Conservation (phyloP, 2,113 vertebrate species). For the Xiphias gladius region DNA sequence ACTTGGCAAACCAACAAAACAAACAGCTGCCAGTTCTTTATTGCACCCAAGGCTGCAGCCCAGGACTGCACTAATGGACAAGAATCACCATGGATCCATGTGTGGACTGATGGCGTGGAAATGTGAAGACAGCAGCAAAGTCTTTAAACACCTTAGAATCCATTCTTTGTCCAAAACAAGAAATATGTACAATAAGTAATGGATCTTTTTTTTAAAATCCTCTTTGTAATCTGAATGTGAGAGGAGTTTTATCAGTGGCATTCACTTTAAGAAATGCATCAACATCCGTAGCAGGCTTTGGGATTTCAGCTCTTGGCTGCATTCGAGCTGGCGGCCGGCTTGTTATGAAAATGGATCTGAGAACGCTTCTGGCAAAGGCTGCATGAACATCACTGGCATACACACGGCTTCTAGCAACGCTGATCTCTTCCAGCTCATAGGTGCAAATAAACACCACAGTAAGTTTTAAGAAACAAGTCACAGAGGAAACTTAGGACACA, state of each 20-base stretch:
- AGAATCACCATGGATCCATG: constrained; percentile 31
- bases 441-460: constrained; percentile 54
- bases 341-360: constrained; percentile 74
- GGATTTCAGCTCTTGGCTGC: constrained; percentile 63
- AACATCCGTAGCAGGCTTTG: constrained; percentile 59
- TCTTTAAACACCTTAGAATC: constrained; percentile 45
- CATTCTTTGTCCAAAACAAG: constrained; percentile 29
- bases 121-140: constrained; percentile 50
- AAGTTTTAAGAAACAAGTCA: constrained; percentile 18
- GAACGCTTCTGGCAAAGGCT: constrained; percentile 68
- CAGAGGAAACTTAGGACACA: constrained; percentile 1
- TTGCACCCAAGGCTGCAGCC: constrained; percentile 24
- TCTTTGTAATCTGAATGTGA: constrained; percentile 59
- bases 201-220: constrained; percentile 30
- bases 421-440: constrained; percentile 59
- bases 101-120: constrained; percentile 36
- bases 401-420: constrained; percentile 56
- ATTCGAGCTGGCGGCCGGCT: constrained; percentile 39
- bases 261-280: constrained; percentile 60
- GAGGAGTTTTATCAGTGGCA: constrained; percentile 45
- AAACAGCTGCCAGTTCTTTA: constrained; percentile 52
- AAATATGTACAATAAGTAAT: constrained; percentile 33
- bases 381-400: constrained; percentile 60
- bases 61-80: constrained; percentile 38
- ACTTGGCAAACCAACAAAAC: constrained; percentile 42